Base-by-base conservation (phyloP, 2,888 invertebrate genomes). In the Gastracanthus pulcherrimus region DNA sequence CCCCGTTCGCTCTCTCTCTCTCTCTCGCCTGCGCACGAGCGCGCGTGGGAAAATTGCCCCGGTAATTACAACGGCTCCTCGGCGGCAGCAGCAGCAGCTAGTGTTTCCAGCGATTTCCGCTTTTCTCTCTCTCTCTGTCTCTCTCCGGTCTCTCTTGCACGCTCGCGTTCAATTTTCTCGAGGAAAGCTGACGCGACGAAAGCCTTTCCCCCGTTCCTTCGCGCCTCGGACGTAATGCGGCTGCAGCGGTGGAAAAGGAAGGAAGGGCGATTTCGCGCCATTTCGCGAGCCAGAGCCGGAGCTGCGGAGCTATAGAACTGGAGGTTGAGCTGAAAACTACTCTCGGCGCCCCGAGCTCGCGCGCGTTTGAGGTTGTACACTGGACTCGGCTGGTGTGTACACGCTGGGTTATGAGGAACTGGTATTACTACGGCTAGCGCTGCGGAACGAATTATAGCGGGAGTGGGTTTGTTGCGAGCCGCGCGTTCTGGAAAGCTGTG, bases 41-140 rank as follows among this genome's bases (percentile, higher is more conserved):
- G 41, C 11, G 58, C 74, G 48, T 51, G 62, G 69, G 60, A 81
- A 77, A 81, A 81, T 77, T 77, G 74, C 69, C 67, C 58, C n/a
- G 62, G 60, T 75, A 78, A 74, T 82, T 82, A 81, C 81, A 76
- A 29, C 69, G 31, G 64, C 71, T 75, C 62, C 45, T 51, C 26
- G n/a, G n/a, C n/a, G n/a, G n/a, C n/a, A n/a, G n/a, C n/a, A n/a
- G n/a, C n/a, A n/a, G n/a, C n/a, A n/a, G n/a, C n/a, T 13, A 62
- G 36, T 67, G 66, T 77, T 81, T 71, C 55, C 62, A 74, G 74
- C 74, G 74, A 77, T 58, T 81, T 69, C 38, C 41, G 82, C 81
- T 82, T 66, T 66, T 29, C 87, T 29, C 55, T 29, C 19, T 23
- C 58, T 6, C 55, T n/a, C 19, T 34, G 34, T 66, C 66, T 7